phyloP scores from a whole-genome alignment of 2,797 vertebrate species.

The Jordanella pulchra region DNA sequence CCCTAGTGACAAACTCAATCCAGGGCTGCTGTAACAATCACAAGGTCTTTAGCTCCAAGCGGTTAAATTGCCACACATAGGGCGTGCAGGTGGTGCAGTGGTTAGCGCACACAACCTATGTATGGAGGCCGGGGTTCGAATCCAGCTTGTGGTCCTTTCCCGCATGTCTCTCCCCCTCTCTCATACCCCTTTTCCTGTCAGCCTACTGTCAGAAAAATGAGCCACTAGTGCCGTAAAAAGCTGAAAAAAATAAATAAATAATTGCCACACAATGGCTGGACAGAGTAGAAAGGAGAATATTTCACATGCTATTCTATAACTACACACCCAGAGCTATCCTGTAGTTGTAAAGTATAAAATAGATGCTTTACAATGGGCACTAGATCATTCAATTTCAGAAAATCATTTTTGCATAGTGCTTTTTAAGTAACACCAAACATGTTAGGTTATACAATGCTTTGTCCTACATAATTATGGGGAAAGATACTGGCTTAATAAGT shows the following conservation, averaged over 20 bases:
- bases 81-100: too few species aligned
- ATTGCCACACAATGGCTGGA: constrained; percentile 69
- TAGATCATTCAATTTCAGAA: neutral
- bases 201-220: too few species aligned
- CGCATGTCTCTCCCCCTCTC: too few species aligned
- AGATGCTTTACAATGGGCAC: neutral
- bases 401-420: neutral
- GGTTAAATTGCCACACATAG: constrained; percentile 62
- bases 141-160: too few species aligned
- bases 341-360: neutral
- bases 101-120: too few species aligned
- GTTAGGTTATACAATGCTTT: too few species aligned
- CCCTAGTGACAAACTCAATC: constrained; percentile 40
- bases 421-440: neutral
- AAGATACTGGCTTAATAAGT: too few species aligned
- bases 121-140: too few species aligned
- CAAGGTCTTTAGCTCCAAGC: constrained; percentile 39
- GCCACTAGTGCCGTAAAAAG: too few species aligned
- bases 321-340: neutral
- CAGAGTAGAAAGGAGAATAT: constrained; percentile 24
- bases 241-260: too few species aligned
- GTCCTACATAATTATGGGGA: too few species aligned
- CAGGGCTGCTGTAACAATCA: constrained; percentile 53
- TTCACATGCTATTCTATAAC: neutral
- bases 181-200: too few species aligned